phyloP scores from a whole-genome alignment of 1,140 invertebrate genomes.

The Drosophila subpulchrella region DNA sequence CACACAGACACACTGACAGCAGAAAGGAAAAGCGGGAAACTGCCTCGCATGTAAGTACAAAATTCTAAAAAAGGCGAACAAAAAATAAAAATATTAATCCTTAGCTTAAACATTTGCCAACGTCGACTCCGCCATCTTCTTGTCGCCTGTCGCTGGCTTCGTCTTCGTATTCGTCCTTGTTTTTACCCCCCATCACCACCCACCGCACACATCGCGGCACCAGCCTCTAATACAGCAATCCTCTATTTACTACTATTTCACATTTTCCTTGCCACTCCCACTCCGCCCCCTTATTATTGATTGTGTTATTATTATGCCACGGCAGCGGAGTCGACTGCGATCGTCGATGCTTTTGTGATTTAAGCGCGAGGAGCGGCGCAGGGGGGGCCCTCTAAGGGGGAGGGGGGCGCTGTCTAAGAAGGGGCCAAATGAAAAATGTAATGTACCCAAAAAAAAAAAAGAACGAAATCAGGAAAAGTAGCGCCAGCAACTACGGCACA shows the following conservation, averaged over 20 bases:
- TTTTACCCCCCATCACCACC: neutral
- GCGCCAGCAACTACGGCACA: slow-evolving; percentile 37
- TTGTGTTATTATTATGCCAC: slow-evolving; percentile 63
- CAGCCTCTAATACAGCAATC: slow-evolving; percentile 67
- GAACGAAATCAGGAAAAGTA: slow-evolving; percentile 14
- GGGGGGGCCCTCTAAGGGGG: neutral
- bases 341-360: slow-evolving; percentile 58
- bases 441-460: slow-evolving; percentile 37
- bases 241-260: slow-evolving; percentile 70
- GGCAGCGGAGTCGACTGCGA: slow-evolving; percentile 35
- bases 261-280: slow-evolving; percentile 21
- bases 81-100: slow-evolving; percentile 73
- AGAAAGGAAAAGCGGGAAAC: slow-evolving; percentile 7
- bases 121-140: slow-evolving; percentile 47
- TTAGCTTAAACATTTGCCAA: slow-evolving; percentile 81
- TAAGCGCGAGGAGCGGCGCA: neutral
- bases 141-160: slow-evolving; percentile 25
- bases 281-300: slow-evolving; percentile 44
- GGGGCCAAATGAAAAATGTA: slow-evolving; percentile 55
- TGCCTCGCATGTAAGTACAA: slow-evolving; percentile 58
- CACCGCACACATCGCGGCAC: slow-evolving; percentile 50
- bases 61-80: slow-evolving; percentile 71
- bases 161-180: slow-evolving; percentile 2
- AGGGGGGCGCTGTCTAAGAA: neutral
- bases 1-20: slow-evolving; percentile 10